Conservation (phyloP, 1,140 invertebrate species). For the Eurosta solidaginis region DNA sequence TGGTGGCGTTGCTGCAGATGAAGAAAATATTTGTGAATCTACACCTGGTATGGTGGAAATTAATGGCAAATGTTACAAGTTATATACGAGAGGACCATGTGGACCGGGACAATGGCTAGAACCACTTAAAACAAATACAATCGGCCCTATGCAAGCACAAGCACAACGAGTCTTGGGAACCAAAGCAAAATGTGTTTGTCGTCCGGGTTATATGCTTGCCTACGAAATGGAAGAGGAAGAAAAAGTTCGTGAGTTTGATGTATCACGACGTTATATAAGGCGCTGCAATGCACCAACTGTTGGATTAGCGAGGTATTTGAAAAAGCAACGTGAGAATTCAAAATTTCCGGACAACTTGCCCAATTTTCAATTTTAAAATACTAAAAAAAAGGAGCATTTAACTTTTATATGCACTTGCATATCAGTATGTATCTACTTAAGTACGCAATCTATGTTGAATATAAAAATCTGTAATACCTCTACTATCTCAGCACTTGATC, state of each 20-base stretch:
- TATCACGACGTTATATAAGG: slow-evolving; percentile 37
- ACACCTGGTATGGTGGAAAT: slow-evolving; percentile 67
- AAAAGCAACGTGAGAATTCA: slow-evolving; percentile 57
- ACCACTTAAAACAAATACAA: slow-evolving; percentile 54
- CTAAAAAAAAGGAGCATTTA: not conserved
- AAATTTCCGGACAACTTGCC: slow-evolving; percentile 28
- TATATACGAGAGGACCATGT: slow-evolving; percentile 77
- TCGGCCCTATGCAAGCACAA: too few relatives aligned
- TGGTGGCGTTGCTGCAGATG: slow-evolving; percentile 24
- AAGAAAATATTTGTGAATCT: slow-evolving; percentile 62
- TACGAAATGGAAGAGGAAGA: not conserved
- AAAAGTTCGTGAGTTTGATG: slow-evolving; percentile 32
- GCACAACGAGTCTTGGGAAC: slow-evolving; percentile 40
- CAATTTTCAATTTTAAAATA: slow-evolving; percentile 32
- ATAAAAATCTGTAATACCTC: too few relatives aligned
- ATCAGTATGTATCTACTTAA: too few relatives aligned
- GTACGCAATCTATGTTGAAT: too few relatives aligned
- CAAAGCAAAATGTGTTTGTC: slow-evolving; percentile 71
- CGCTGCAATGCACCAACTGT: slow-evolving; percentile 62
- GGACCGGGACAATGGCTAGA: slow-evolving; percentile 74
- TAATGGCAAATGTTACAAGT: slow-evolving; percentile 69
- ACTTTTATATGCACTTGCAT: too few relatives aligned
- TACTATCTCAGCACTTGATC: too few relatives aligned
- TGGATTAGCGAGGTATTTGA: slow-evolving; percentile 64
- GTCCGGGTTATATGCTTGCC: slow-evolving; percentile 66